Base-by-base conservation (phyloP, 1,140 invertebrate genomes). In the Trinorchestia longiramus region DNA sequence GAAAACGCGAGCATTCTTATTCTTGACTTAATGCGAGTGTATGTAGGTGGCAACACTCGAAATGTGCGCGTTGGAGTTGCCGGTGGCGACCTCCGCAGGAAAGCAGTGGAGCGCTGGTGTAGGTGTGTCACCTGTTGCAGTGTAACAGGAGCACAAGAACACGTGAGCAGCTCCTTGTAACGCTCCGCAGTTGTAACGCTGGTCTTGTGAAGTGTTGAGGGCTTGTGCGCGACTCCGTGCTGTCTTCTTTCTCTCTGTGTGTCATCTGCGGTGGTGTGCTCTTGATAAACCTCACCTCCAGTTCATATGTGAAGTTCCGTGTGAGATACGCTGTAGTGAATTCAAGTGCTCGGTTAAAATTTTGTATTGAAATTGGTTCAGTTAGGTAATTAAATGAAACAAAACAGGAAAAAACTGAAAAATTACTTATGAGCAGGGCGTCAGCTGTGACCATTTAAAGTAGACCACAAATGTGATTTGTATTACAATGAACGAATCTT, bases 101-200 rank as follows among this genome's bases (percentile, higher is more conserved):
- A 77, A 77, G 62, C 62, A 36, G 15, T 23, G 62, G 62, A 77
- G 62, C 62, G 8, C 62, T 23, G 62, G 88, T 91, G 88, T 91
- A 91, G 88, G 41, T 91, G 88, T 91, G 88, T 91, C 88, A 91
- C 88, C 88, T 91, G 88, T 91, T 91, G 88, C 88, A 91, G 88
- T 91, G 88, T 91, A 91, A 91, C 88, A 91, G 43, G 88, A 91
- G 19, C 87, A 42, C 43, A 43, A 23, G 62, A 77, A 11, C 88
- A 91, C 88, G 88, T 91, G 88, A 91, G 88, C 87, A 88, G 87
- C 88, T 91, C 88, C 19, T 42, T 42, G 88, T 91, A 91, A 91
- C 88, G 88, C 88, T 28, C 88, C 88, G 41, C 88, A 91, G 88
- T 91, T 42, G 88, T 91, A 91, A 91, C 88, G 88, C 88, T 44